A percentile compares a stretch with the other conserved stretches of the same genome.
phyloP scores from a whole-genome alignment of 64 coral and sea anemone species.

The Anthopleura sola region DNA sequence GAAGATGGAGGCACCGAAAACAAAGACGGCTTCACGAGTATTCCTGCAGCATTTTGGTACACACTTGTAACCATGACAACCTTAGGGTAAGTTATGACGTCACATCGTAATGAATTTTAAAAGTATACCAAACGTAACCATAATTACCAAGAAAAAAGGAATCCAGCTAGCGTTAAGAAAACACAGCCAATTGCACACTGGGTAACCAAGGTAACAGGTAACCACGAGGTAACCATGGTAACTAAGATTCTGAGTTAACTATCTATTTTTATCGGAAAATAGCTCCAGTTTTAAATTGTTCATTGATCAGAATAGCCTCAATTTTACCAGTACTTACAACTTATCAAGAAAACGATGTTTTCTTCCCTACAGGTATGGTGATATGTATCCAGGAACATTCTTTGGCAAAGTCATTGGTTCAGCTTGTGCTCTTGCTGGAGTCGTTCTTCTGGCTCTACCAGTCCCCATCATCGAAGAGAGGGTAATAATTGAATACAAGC shows the following conservation, averaged over 20 bases:
- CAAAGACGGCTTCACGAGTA: constrained; percentile 40
- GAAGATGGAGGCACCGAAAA: constrained; percentile 22
- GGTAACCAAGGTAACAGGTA: no score
- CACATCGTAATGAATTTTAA: no score
- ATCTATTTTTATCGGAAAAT: no score
- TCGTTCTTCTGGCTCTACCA: constrained; percentile 36
- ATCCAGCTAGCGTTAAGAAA: no score
- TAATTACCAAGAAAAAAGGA: no score
- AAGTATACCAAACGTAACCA: no score
- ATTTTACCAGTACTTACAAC: no score
- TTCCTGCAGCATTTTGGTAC: constrained; percentile 88
- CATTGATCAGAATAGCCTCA: no score
- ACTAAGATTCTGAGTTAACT: no score
- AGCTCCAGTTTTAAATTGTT: no score
- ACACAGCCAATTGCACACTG: no score
- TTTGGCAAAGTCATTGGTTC: constrained; percentile 44
- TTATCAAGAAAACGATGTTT: background rate
- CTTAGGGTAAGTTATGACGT: constrained; percentile 58
- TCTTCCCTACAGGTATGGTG: constrained; percentile 33
- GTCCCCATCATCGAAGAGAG: constrained; percentile 56
- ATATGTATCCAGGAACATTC: constrained; percentile 34
- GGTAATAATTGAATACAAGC: constrained; percentile 1
- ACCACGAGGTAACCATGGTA: no score
- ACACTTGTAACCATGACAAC: constrained; percentile 93
- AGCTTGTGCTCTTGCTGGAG: constrained; percentile 42